Evolutionary conservation across 2,888 invertebrate genomes (phyloP), one percentile per base, ranked within the genome.

Genomic region (Drepana falcataria): DNA sequence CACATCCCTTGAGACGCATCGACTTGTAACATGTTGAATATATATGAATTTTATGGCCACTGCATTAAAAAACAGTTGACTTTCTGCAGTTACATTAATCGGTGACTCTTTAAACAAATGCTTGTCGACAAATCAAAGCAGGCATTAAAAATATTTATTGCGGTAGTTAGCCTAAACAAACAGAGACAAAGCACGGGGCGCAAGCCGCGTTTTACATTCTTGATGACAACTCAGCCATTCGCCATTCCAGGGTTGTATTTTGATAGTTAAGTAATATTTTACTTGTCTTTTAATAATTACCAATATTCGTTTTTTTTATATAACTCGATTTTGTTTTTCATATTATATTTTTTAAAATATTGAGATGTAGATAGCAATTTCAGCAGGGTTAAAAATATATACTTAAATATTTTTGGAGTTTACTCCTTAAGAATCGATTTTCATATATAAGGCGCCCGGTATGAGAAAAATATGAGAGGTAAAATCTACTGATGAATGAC

Each of bases 211-310:
- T 90, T 89, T 88, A 90, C 85, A 89, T 84, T 83, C 88, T 79
- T 77, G 91, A 86, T 91, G 91, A 91, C 91, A 91, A 82, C 77
- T 83, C 69, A 76, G 73, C 83, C 85, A 82, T 85, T 84, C 81
- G 78, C 79, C 77, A 76, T 55, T 55, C 55, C 85, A 83, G 89
- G 71, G 58, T 48, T 67, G 81, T 52, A 84, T 55, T 83, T 47
- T 44, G 59, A 35, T 7, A 3, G 5, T 35, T n/a, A n/a, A 49
- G 48, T 49, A 7, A 34, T 54, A n/a, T 44, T 21, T 21, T 21
- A 21, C 21, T 21, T 21, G 21, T 21, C 21, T 21, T 21, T 21
- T 21, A 21, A 21, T 21, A 21, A 21, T 21, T 21, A 21, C 21
- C 21, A 21, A 21, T 21, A 21, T 21, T 21, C 0, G 21, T 21